Percentiles rank a stretch among this genome's conserved stretches.
Conservation (phyloP, 2,113 vertebrate genomes). For the Rhinoptilus africanus region DNA sequence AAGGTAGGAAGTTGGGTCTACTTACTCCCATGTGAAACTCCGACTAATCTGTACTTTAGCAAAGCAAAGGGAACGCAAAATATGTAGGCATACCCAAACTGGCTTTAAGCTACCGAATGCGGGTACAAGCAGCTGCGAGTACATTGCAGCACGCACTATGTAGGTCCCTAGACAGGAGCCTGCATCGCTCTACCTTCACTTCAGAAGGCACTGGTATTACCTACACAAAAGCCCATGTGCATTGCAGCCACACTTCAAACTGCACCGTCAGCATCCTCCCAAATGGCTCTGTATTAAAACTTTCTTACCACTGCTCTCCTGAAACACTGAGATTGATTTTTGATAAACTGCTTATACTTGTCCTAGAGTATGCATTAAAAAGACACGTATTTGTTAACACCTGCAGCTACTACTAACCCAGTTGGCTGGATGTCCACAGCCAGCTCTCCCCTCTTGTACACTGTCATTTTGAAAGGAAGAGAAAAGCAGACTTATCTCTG, state of each 20-base stretch:
- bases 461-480: slow-evolving; percentile 3
- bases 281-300: not conserved
- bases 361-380: not conserved
- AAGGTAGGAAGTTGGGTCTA: not conserved
- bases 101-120: not conserved
- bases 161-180: not conserved
- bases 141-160: not conserved
- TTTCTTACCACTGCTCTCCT: not conserved
- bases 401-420: slow-evolving; percentile 13
- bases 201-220: not conserved
- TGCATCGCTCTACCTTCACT: not conserved
- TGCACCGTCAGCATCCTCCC: not conserved
- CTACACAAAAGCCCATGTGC: not conserved
- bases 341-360: not conserved
- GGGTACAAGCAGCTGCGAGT: not conserved
- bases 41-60: not conserved
- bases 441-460: not conserved
- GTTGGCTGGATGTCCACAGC: not conserved
- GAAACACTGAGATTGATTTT: not conserved
- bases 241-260: not conserved
- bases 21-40: not conserved
- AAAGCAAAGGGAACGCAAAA: not conserved
- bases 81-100: not conserved
- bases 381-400: not conserved
- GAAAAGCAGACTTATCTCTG: slow-evolving; percentile 55